phyloP scores from a whole-genome alignment of 2,797 vertebrate genomes.

The Gouania willdenowi region DNA sequence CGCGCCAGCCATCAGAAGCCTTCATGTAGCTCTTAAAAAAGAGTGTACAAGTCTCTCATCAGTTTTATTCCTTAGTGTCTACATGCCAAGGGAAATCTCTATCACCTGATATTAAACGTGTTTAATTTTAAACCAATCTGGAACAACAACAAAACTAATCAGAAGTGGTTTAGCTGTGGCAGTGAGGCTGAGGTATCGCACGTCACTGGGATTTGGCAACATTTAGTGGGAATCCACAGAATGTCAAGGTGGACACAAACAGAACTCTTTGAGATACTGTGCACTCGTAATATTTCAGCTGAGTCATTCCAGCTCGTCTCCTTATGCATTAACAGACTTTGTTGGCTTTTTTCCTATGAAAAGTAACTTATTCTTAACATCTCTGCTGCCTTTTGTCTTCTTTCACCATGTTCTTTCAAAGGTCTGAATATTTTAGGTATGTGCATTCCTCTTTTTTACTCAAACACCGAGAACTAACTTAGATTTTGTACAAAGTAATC shows the following conservation, averaged over 20 bases:
- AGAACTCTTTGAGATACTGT: background rate
- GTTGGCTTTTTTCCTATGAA: too few species aligned
- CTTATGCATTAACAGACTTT: background rate
- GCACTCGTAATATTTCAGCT: background rate
- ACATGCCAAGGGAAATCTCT: too few species aligned
- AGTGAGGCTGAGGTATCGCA: background rate
- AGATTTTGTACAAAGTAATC: too few species aligned
- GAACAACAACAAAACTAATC: background rate
- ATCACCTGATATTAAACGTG: background rate
- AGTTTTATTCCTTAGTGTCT: slow-evolving; percentile 1
- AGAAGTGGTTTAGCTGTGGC: slow-evolving; percentile 30
- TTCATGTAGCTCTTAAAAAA: slow-evolving; percentile 5
- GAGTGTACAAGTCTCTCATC: background rate
- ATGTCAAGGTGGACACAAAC: slow-evolving; percentile 44
- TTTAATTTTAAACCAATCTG: slow-evolving; percentile 1
- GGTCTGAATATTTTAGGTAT: too few species aligned
- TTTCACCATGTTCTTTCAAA: too few species aligned
- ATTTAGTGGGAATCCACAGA: slow-evolving; percentile 3
- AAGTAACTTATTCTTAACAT: too few species aligned
- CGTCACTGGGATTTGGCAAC: slow-evolving; percentile 3
- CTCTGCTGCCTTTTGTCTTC: too few species aligned
- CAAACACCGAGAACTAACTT: too few species aligned
- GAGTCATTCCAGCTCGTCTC: background rate
- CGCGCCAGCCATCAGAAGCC: slow-evolving; percentile 9
- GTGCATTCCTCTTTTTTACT: too few species aligned